These are phyloP conservation scores for Mystacides longicornis DNA, from an alignment of 2,888 invertebrate genomes.

Conservation along the genomic window DNA sequence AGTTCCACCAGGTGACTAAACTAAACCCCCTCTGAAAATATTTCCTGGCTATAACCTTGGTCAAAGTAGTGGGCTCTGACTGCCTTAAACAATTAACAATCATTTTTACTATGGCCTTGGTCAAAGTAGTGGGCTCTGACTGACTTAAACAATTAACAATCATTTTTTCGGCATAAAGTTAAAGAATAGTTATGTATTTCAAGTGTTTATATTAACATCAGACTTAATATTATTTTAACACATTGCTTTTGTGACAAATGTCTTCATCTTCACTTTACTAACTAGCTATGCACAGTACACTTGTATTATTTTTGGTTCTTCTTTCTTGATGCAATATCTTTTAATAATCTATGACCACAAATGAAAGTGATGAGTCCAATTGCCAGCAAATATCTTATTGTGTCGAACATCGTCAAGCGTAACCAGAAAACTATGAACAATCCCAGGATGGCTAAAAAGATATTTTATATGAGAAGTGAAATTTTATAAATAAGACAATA, in stretches of 20 bases:
- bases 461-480: not conserved
- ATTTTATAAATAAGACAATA: not conserved
- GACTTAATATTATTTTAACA: constrained; percentile 1
- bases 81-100: too few species aligned
- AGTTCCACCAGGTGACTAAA: too few species aligned
- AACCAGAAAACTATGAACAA: constrained; percentile 92
- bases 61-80: too few species aligned
- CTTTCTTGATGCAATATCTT: constrained; percentile 54
- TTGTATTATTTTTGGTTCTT: constrained; percentile 14
- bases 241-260: constrained; percentile 13
- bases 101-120: too few species aligned
- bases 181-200: too few species aligned
- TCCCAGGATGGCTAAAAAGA: constrained; percentile 65
- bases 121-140: too few species aligned
- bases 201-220: not conserved
- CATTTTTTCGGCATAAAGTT: too few species aligned
- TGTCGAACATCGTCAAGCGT: constrained; percentile 91
- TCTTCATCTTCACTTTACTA: constrained; percentile 7
- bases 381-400: constrained; percentile 80
- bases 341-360: constrained; percentile 84
- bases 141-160: too few species aligned
- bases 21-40: too few species aligned
- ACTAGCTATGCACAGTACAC: not conserved
- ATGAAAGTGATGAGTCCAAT: constrained; percentile 87
- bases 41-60: too few species aligned